Base-by-base conservation (phyloP, 37 sponge, comb jelly and placozoan species). In the Ephydatia muelleri region DNA sequence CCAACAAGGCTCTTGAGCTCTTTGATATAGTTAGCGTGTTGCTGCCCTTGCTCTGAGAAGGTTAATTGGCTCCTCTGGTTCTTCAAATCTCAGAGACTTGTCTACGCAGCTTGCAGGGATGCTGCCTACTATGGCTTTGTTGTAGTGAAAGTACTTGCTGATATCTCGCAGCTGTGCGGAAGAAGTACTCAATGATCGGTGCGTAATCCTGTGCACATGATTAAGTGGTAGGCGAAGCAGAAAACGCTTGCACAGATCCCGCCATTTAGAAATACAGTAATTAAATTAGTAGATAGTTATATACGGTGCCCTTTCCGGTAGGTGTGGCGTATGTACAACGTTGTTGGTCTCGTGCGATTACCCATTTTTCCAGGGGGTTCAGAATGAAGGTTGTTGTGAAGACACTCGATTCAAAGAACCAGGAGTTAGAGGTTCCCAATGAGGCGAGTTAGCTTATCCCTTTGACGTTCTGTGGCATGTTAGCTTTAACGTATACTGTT, bases 371-470 rank as follows among this genome's bases (percentile, higher is more conserved):
- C n/a, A n/a, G n/a, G n/a, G n/a, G n/a, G n/a, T n/a, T n/a, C n/a
- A n/a, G n/a, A 14, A 89, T 89, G 90, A 89, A 89, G 85, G 68
- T 89, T 68, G 76, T 76, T 0, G 85, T 89, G 26, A 89, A 89
- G 76, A 80, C 90, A 13, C 43, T 89, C 14, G 90, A 89, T 68
- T 70, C 85, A 26, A 68, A 65, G 27, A 75, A 49, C 26, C 31
- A 57, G 27, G 85, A 84, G 21, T 79, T 84, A 43, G 85, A 89
- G 14, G 68, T 89, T 8, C 31, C 80, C 0, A 81, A 65, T 32
- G 85, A 89, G 69, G 90, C 84, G 22, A 30, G 65, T 26, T 36
- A 1, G 35, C 16, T 57, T 14, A 57, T 57, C 6, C 16, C 57
- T 21, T 57, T 57, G 19, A 57, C 57, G 9, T 21, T 21, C 6